These are phyloP conservation scores for Dromococcyx pavoninus DNA, from an alignment of 2,797 vertebrate genomes.

Conservation along the genomic window DNA sequence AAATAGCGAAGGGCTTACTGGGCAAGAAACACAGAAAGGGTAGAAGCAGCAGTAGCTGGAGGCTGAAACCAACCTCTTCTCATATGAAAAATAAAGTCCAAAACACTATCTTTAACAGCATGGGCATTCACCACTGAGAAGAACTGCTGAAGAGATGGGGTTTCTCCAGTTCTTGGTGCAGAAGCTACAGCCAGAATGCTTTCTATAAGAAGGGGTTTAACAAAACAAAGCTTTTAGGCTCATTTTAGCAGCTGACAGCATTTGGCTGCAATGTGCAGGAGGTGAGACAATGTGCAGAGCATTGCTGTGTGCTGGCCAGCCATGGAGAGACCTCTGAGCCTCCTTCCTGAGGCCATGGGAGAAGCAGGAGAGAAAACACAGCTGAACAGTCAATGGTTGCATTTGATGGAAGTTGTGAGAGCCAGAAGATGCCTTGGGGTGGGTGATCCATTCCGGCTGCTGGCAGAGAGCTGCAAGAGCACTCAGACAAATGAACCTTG, in stretches of 20 bases:
- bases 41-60: background rate
- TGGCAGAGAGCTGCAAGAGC: background rate
- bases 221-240: background rate
- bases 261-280: background rate
- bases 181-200: background rate
- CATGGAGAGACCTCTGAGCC: background rate
- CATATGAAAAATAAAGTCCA: accelerated
- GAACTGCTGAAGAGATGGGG: accelerated
- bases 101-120: accelerated
- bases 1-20: accelerated
- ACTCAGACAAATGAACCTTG: background rate
- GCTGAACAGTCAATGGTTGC: accelerated
- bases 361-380: background rate
- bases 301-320: background rate
- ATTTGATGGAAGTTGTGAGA: background rate
- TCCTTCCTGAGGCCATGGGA: background rate
- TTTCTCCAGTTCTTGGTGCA: background rate
- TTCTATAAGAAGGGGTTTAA: background rate
- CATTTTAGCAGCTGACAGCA: background rate
- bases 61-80: background rate
- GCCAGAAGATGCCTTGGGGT: background rate
- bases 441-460: background rate
- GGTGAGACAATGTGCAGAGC: background rate
- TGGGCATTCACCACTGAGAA: accelerated
- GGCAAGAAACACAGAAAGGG: background rate